These are phyloP conservation scores for Cyclura pinguis DNA, from an alignment of 2,797 vertebrate genomes.

Conservation along the genomic window DNA sequence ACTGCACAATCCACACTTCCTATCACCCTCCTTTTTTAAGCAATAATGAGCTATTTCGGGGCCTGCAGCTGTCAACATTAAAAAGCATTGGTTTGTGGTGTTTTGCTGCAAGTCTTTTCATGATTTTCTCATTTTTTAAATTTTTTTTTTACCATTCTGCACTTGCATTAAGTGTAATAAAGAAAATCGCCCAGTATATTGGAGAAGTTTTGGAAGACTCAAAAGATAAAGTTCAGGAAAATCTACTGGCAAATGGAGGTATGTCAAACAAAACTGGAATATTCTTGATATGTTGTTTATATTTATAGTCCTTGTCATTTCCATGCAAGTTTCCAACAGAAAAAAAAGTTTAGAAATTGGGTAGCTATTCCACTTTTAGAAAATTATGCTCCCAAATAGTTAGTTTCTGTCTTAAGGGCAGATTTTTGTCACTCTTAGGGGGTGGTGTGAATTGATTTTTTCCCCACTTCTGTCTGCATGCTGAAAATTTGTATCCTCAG, in stretches of 20 bases:
- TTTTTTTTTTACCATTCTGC: conserved; percentile 54
- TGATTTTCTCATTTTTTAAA: conserved; percentile 23
- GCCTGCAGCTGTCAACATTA: not conserved
- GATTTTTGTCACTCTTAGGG: not conserved
- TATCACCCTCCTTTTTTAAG: not conserved
- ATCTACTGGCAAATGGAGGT: conserved; percentile 90
- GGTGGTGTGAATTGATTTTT: too few relatives aligned
- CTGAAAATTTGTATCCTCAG: not conserved
- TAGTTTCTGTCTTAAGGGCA: not conserved
- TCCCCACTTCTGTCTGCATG: not conserved
- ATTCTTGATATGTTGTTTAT: not conserved
- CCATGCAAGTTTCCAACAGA: conserved; percentile 34
- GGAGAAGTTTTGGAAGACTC: conserved; percentile 91
- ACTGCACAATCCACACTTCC: not conserved
- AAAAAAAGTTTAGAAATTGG: not conserved
- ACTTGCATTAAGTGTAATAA: conserved; percentile 85
- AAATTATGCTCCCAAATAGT: not conserved
- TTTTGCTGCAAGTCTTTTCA: conserved; percentile 44
- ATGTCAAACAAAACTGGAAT: conserved; percentile 57
- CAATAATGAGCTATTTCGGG: not conserved
- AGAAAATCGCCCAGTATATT: conserved; percentile 89
- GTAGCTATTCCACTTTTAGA: conserved; percentile 20
- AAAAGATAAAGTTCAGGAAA: conserved; percentile 89
- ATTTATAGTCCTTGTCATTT: conserved; percentile 23
- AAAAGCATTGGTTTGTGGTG: not conserved